Percentiles rank a stretch among this genome's conserved stretches.
Evolutionary conservation across 2,888 invertebrate genomes (phyloP).

Genomic region (Diogma glabrata): DNA sequence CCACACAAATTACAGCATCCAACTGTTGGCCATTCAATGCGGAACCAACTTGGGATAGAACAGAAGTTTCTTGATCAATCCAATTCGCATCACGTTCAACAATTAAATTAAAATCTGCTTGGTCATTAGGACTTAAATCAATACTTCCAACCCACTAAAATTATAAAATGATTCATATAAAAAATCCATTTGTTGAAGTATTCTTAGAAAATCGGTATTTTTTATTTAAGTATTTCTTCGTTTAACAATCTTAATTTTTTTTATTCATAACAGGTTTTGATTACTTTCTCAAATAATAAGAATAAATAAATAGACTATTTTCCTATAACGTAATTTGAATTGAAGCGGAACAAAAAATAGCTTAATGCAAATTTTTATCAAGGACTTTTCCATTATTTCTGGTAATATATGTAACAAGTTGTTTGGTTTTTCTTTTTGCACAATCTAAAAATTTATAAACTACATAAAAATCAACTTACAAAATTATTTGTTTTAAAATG

Average conservation of each 20-base stretch:
- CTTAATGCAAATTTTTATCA: background rate
- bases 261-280: too few species aligned
- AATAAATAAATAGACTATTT: background rate
- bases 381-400: background rate
- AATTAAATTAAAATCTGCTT: slow-evolving; percentile 80
- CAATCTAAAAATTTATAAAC: too few species aligned
- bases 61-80: slow-evolving; percentile 63
- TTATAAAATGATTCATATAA: background rate
- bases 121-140: slow-evolving; percentile 69
- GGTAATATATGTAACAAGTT: background rate
- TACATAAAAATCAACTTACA: slow-evolving; percentile 44
- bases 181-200: background rate
- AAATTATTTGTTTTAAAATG: slow-evolving; percentile 83
- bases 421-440: background rate
- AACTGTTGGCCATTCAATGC: slow-evolving; percentile 67
- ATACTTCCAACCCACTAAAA: slow-evolving; percentile 76
- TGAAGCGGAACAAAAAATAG: background rate
- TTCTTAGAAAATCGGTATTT: slow-evolving; percentile 3
- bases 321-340: background rate
- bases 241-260: too few species aligned
- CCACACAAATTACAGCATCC: slow-evolving; percentile 95
- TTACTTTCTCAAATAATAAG: slow-evolving; percentile 4
- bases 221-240: too few species aligned
- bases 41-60: slow-evolving; percentile 51
- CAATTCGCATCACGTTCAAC: slow-evolving; percentile 68